phyloP scores from a whole-genome alignment of 2,113 vertebrate species.

The Miniopterus natalensis region DNA sequence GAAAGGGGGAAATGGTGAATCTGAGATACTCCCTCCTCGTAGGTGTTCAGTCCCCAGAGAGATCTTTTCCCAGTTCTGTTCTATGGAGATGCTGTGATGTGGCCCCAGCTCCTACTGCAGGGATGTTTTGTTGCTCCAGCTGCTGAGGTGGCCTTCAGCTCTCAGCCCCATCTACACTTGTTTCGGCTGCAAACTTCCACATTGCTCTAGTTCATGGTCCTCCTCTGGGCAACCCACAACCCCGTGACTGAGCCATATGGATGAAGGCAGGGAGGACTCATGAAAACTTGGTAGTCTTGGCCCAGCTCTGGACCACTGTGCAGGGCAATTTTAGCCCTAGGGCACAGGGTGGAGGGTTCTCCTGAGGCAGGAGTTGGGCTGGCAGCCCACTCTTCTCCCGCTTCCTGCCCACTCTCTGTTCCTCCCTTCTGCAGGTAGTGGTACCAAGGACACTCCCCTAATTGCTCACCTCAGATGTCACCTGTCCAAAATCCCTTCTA shows the following conservation, averaged over 20 bases:
- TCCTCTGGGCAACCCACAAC: not conserved
- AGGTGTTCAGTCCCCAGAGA: not conserved
- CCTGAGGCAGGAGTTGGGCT: not conserved
- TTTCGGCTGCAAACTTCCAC: not conserved
- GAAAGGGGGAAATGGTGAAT: not conserved
- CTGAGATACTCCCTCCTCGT: not conserved
- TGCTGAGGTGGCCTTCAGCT: not conserved
- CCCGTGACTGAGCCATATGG: accelerated
- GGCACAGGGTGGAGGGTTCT: accelerated
- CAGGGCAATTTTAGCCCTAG: not conserved
- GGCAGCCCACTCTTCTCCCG: too few species aligned
- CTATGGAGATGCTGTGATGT: not conserved
- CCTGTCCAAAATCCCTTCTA: not conserved
- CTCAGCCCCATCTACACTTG: not conserved
- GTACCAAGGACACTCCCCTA: not conserved
- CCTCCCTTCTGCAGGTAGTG: accelerated
- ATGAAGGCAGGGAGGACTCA: not conserved
- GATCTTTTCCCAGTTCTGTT: not conserved
- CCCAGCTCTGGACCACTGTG: not conserved
- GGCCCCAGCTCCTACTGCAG: not conserved
- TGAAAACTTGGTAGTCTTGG: not conserved
- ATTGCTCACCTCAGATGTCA: not conserved
- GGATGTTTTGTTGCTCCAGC: not conserved
- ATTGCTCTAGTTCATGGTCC: accelerated
- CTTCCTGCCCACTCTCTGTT: not conserved